Percentiles rank a stretch among this genome's conserved stretches.
phyloP scores from a whole-genome alignment of 1,140 invertebrate species.

The Drosophila santomea region DNA sequence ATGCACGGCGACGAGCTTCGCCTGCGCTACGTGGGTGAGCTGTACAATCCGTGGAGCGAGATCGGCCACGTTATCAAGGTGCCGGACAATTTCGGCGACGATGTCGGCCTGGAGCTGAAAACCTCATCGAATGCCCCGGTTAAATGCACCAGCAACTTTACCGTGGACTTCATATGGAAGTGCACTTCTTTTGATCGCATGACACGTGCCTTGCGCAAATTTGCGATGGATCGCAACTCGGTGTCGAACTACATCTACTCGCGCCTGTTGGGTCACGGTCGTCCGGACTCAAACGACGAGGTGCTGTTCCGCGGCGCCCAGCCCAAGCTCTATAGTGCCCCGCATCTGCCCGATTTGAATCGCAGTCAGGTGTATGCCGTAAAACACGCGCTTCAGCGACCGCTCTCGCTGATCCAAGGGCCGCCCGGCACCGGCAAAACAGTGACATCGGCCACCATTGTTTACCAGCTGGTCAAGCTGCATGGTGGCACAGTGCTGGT shows the following conservation, averaged over 20 bases:
- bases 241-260: slow-evolving; percentile 99
- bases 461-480: slow-evolving; percentile 98
- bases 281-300: slow-evolving; percentile 95
- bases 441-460: slow-evolving; percentile 99
- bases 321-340: slow-evolving; percentile 98
- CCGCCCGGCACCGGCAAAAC: slow-evolving; percentile 97
- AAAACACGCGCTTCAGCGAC: slow-evolving; percentile 98
- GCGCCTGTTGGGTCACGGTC: slow-evolving; percentile 95
- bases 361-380: slow-evolving; percentile 99
- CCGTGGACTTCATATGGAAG: slow-evolving; percentile 99
- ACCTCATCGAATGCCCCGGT: slow-evolving; percentile 94
- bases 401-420: slow-evolving; percentile 98
- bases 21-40: slow-evolving; percentile 96
- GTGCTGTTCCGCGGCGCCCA: slow-evolving; percentile 93
- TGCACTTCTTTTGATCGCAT: slow-evolving; percentile 99
- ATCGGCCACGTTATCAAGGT: slow-evolving; percentile 99
- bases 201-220: slow-evolving; percentile 97
- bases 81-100: slow-evolving; percentile 99
- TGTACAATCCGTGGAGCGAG: slow-evolving; percentile 97
- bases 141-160: slow-evolving; percentile 97
- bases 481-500: slow-evolving; percentile 97
- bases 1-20: slow-evolving; percentile 99
- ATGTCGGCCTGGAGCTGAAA: slow-evolving; percentile 98
- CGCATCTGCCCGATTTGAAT: slow-evolving; percentile 98
- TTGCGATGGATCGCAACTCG: slow-evolving; percentile 97